Base-by-base conservation (phyloP, 2,797 vertebrate species). In the Peromyscus eremicus region DNA sequence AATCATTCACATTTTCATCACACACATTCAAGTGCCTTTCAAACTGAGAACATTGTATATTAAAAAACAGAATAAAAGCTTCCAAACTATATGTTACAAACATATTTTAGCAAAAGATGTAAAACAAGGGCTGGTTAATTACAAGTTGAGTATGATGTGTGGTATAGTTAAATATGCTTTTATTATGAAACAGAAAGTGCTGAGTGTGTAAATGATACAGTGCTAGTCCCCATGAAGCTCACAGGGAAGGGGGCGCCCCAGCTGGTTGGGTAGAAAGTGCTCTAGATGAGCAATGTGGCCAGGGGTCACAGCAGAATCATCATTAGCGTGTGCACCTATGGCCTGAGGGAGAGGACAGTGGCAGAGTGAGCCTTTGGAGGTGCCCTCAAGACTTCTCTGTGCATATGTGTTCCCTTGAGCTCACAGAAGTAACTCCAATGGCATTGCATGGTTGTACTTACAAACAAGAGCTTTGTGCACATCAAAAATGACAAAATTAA, bases 11-110 rank as follows among this genome's bases (percentile, higher is more conserved):
- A 80, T 91, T 91, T 94, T 91, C 40, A 73, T 37, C 70, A 70
- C 1, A 91, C 25, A 94, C 66, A 83, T 91, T 94, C 89, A 90
- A 73, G 0, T 73, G 71, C 75, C 81, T 96, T 92, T 96, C 91
- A 95, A 92, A 90, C 95, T 92, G 71, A 95, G 40, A 62, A 84
- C 19, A 55, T 17, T 92, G n/a, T 84, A 52, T 46, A 92, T 94
- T 80, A 25, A 52, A 88, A 4, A 37, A 37, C 49, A 62, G 82
- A 96, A 66, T 6, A 82, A 97, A 91, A 75, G 34, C 46, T 84
- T 81, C 86, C 32, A 55, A 57, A 71, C 70, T 11, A 79, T 32
- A 89, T 0, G 64, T 90, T 89, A 96, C 16, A 93, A 92, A 62
- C 29, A 76, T 49, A 89, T 79, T 81, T 14, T 79, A 94, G 96